Conservation (phyloP, 2,888 invertebrate genomes). For the Salpingus planirostris region DNA sequence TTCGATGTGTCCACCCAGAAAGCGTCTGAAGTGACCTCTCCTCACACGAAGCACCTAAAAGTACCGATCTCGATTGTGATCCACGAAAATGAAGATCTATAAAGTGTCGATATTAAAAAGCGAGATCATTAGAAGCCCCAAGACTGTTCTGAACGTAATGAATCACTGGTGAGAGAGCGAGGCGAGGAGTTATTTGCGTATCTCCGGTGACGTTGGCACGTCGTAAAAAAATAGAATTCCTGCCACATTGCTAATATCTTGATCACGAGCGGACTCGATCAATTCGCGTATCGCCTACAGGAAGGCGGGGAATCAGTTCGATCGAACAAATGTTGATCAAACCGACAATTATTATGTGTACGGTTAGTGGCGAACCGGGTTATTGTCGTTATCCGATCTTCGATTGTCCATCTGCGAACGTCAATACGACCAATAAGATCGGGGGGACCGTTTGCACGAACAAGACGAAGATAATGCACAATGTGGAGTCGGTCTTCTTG, state of each 20-base stretch:
- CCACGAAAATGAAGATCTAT: constrained; percentile 38
- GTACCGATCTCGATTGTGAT: not conserved
- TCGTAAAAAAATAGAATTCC: too few relatives aligned
- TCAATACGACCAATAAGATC: constrained; percentile 34
- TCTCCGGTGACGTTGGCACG: too few relatives aligned
- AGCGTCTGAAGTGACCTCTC: constrained; percentile 10
- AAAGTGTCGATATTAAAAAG: constrained; percentile 37
- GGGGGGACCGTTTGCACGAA: constrained; percentile 35
- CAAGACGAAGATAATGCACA: constrained; percentile 40
- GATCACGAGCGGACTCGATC: too few relatives aligned
- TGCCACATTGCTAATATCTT: too few relatives aligned
- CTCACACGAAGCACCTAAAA: not conserved
- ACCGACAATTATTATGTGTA: constrained; percentile 34
- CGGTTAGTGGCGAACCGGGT: constrained; percentile 29
- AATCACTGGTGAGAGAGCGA: too few relatives aligned
- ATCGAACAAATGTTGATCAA: too few relatives aligned
- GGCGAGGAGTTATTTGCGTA: too few relatives aligned
- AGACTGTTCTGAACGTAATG: constrained; percentile 22
- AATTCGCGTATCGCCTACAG: too few relatives aligned
- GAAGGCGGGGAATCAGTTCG: too few relatives aligned
- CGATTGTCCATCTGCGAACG: too few relatives aligned
- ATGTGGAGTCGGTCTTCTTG: constrained; percentile 28
- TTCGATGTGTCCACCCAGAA: constrained; percentile 11
- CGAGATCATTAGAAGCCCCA: constrained; percentile 40
- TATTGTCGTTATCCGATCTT: too few relatives aligned